A percentile compares a stretch with the other conserved stretches of the same genome.
Evolutionary conservation across 2,888 invertebrate species (phyloP).

Genomic region (Labia minor): DNA sequence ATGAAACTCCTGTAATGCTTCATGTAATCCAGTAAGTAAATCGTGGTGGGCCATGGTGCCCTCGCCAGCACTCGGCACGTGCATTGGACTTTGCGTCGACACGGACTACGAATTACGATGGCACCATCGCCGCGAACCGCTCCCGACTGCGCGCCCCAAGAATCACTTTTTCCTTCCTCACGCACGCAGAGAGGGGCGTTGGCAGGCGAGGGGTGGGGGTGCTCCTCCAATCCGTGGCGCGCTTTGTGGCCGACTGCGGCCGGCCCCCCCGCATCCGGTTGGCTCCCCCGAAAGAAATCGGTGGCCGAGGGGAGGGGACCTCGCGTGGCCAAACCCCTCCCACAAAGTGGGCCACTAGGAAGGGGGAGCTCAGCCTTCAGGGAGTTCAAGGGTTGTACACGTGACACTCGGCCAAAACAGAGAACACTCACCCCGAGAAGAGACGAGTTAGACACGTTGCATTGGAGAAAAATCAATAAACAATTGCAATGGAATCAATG

Average conservation of each 20-base stretch:
- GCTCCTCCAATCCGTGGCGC: conserved; percentile 26
- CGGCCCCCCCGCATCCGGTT: not conserved
- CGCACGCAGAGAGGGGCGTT: not conserved
- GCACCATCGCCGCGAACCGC: conserved; percentile 21
- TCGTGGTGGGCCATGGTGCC: conserved; percentile 35
- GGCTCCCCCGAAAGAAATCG: conserved; percentile 19
- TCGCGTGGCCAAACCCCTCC: not conserved
- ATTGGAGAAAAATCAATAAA: too few relatives aligned
- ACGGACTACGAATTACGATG: not conserved
- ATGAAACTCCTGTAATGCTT: conserved; percentile 75
- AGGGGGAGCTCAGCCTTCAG: too few relatives aligned
- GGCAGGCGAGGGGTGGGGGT: conserved; percentile 22
- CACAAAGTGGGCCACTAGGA: too few relatives aligned
- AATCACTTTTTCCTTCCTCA: not conserved
- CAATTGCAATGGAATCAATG: too few relatives aligned
- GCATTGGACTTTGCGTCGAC: too few relatives aligned
- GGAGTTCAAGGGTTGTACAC: too few relatives aligned
- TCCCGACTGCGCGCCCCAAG: conserved; percentile 17
- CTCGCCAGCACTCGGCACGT: conserved; percentile 18
- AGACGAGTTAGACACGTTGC: too few relatives aligned
- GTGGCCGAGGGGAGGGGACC: conserved; percentile 16
- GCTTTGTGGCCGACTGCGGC: conserved; percentile 25
- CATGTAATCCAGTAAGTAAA: conserved; percentile 62
- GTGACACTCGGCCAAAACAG: too few relatives aligned
- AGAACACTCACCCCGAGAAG: too few relatives aligned